Conservation (phyloP, 30 jellyfish, hydroid and myxozoan species). For the Aurelia sp. region DNA sequence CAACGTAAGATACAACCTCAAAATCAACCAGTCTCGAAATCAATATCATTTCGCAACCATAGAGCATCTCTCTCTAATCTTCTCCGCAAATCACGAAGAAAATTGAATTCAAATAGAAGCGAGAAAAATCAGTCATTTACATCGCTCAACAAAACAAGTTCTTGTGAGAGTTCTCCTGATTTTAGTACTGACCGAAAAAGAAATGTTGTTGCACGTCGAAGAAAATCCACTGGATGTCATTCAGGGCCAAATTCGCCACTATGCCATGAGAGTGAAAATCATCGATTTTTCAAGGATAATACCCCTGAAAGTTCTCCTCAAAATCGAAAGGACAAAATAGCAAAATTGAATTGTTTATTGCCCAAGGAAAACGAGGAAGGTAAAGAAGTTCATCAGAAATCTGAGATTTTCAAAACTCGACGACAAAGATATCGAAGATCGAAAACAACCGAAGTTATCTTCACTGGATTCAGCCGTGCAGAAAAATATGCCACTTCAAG, state of each 20-base stretch:
- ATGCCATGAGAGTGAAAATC: no score
- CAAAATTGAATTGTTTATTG: constrained; percentile 29
- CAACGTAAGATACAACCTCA: neutral
- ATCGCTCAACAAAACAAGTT: neutral
- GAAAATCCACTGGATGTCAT: neutral
- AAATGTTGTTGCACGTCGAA: neutral
- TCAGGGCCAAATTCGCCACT: no score
- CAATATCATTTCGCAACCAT: constrained; percentile 23
- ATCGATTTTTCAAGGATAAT: no score
- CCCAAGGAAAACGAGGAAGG: constrained; percentile 8
- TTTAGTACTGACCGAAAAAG: constrained; percentile 4
- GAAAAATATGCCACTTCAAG: constrained; percentile 9
- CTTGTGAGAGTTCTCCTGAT: constrained; percentile 34
- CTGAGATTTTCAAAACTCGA: constrained; percentile 6
- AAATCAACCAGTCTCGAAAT: neutral
- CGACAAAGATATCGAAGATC: constrained; percentile 44
- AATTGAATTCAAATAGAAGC: neutral
- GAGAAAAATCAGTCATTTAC: constrained; percentile 14
- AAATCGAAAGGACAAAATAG: no score
- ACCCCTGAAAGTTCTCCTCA: no score
- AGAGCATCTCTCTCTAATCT: constrained; percentile 18
- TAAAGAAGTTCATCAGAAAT: neutral
- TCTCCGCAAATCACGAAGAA: constrained; percentile 40
- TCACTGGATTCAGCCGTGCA: neutral
- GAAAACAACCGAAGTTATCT: constrained; percentile 11